A percentile compares a stretch with the other conserved stretches of the same genome.
phyloP scores from a whole-genome alignment of 2,797 vertebrate genomes.

The Novumbra hubbsi region DNA sequence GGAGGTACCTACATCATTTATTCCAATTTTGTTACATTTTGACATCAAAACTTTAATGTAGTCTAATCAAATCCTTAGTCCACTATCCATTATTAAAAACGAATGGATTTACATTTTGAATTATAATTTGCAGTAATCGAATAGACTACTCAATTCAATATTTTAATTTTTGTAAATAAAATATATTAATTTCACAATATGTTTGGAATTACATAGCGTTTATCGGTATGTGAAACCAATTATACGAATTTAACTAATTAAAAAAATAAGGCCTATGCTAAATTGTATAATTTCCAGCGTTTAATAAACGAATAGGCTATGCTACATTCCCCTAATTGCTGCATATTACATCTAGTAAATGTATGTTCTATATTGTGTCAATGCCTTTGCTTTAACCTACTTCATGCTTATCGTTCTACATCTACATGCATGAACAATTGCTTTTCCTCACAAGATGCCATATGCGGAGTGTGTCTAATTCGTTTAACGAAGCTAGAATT shows the following conservation, averaged over 20 bases:
- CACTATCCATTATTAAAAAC: background rate
- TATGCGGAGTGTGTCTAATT: slow-evolving; percentile 73
- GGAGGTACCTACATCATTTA: background rate
- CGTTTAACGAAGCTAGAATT: slow-evolving; percentile 77
- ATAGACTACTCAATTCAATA: background rate
- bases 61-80: background rate
- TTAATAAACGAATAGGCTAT: no score
- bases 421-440: background rate
- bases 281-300: no score
- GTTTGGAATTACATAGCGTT: background rate
- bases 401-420: background rate
- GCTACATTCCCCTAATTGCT: no score
- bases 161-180: no score
- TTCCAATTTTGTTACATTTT: background rate
- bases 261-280: no score
- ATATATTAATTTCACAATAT: background rate
- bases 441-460: slow-evolving; percentile 56
- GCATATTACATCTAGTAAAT: no score
- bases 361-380: background rate
- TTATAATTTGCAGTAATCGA: background rate
- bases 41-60: background rate
- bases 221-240: background rate
- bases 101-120: background rate
- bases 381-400: background rate
- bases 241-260: no score